Conservation (phyloP, 1,140 invertebrate species). For the Elymnias hypermnestra region DNA sequence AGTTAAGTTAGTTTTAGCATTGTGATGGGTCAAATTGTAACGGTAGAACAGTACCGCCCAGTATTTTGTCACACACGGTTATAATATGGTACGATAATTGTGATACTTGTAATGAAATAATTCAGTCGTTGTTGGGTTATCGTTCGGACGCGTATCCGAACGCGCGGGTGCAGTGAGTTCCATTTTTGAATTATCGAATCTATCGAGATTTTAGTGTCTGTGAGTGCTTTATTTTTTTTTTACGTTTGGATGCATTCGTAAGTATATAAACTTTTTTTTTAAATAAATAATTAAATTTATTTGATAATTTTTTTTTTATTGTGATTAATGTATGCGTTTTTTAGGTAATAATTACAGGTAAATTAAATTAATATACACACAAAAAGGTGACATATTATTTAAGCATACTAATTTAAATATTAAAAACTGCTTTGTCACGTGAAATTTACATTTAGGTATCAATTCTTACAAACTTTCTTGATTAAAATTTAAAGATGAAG, state of each 20-base stretch:
- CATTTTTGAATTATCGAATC: conserved; percentile 21
- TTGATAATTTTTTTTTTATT: too few relatives aligned
- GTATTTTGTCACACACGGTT: conserved; percentile 44
- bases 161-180: conserved; percentile 24
- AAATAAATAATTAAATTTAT: too few relatives aligned
- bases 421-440: too few relatives aligned
- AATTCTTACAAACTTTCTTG: too few relatives aligned
- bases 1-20: conserved; percentile 9
- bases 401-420: too few relatives aligned
- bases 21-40: conserved; percentile 19
- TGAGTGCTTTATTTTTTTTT: conserved; percentile 15
- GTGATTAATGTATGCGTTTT: too few relatives aligned
- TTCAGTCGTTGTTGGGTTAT: conserved; percentile 55
- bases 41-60: conserved; percentile 43
- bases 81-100: conserved; percentile 59
- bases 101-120: conserved; percentile 58
- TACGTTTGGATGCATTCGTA: not conserved
- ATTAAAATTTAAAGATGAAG: too few relatives aligned
- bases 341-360: too few relatives aligned
- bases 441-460: too few relatives aligned
- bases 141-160: conserved; percentile 28
- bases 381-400: too few relatives aligned
- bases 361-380: too few relatives aligned
- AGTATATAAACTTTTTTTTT: too few relatives aligned
- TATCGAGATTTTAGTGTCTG: conserved; percentile 21